phyloP scores from a whole-genome alignment of 2,113 vertebrate species.

The Alexandromys fortis region DNA sequence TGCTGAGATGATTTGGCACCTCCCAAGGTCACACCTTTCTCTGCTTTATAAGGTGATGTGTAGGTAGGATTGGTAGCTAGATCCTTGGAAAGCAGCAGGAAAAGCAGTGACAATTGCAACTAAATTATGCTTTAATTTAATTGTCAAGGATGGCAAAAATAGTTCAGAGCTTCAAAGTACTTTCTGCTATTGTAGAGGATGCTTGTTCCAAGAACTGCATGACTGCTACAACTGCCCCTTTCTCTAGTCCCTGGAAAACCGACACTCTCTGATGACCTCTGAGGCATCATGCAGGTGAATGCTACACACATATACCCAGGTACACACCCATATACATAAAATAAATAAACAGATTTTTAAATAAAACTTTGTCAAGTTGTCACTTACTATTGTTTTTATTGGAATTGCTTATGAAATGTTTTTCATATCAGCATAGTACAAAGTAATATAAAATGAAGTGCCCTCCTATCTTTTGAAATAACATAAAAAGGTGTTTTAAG shows the following conservation, averaged over 20 bases:
- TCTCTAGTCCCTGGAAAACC: rapidly evolving
- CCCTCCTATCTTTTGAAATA: not conserved
- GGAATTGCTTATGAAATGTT: not conserved
- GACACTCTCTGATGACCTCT: not conserved
- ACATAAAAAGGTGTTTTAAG: not conserved
- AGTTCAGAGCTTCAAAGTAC: not conserved
- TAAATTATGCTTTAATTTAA: not conserved
- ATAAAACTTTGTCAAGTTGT: not conserved
- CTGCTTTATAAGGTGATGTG: not conserved
- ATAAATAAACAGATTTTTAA: not conserved
- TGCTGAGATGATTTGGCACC: not conserved
- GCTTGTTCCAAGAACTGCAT: not conserved
- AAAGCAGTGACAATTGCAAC: not conserved
- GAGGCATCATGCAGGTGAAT: not conserved
- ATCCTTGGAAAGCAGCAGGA: not conserved
- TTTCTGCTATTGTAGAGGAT: not conserved
- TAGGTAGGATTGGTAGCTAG: not conserved
- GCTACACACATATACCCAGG: not conserved
- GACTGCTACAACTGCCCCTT: not conserved
- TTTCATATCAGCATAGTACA: not conserved
- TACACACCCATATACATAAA: not conserved
- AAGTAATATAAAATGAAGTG: not conserved
- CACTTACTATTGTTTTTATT: not conserved
- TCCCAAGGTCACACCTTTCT: not conserved
- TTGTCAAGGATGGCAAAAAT: not conserved